A percentile compares a stretch with the other conserved stretches of the same genome.
phyloP scores from a whole-genome alignment of 1,140 invertebrate genomes.

The Aphidius gifuensis region DNA sequence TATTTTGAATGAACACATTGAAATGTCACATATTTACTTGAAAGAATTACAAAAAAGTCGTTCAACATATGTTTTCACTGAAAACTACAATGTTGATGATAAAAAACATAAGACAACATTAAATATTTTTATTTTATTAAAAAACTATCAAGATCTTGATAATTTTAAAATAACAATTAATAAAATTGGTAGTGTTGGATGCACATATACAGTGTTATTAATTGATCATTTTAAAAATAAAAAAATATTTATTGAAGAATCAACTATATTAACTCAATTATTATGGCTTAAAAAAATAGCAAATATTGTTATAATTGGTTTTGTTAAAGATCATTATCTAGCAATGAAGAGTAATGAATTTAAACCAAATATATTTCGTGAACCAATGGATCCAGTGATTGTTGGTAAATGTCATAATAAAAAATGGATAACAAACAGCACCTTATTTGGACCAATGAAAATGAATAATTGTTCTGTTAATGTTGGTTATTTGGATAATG shows the following conservation, averaged over 20 bases:
- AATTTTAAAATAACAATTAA: constrained; percentile 11
- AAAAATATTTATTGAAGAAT: constrained; percentile 29
- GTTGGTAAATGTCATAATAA: too few species aligned
- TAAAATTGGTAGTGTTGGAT: constrained; percentile 33
- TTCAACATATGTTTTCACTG: constrained; percentile 22
- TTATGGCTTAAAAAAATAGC: constrained; percentile 33
- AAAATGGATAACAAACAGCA: too few species aligned
- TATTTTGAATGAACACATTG: constrained; percentile 14
- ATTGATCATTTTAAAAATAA: constrained; percentile 23
- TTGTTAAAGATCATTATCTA: too few species aligned
- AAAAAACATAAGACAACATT: too few species aligned
- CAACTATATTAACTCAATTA: constrained; percentile 13
- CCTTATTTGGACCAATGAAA: too few species aligned
- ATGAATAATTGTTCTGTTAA: too few species aligned
- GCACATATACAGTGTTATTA: constrained; percentile 31
- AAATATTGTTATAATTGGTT: constrained; percentile 33
- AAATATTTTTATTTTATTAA: constrained; percentile 32
- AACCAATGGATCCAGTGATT: too few species aligned
- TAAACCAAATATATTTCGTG: too few species aligned
- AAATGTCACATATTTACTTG: constrained; percentile 13
- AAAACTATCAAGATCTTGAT: constrained; percentile 24
- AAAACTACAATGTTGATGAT: too few species aligned
- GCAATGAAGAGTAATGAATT: too few species aligned
- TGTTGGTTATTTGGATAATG: too few species aligned
- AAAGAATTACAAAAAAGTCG: constrained; percentile 11